These are phyloP conservation scores for Gadopsis bispinosus DNA, from an alignment of 2,797 vertebrate genomes.

Conservation along the genomic window DNA sequence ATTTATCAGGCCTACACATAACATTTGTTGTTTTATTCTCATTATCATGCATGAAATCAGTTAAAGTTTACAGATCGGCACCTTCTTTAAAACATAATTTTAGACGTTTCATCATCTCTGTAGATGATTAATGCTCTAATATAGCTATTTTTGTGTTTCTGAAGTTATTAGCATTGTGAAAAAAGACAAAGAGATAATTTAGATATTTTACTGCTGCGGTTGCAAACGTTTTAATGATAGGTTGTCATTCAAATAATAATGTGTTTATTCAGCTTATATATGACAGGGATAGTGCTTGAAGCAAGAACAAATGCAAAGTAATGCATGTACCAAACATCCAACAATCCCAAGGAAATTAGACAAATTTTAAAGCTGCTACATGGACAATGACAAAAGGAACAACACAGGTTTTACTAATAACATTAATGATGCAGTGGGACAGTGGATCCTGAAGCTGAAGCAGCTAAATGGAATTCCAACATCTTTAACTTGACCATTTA, in stretches of 20 bases:
- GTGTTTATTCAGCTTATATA: background rate
- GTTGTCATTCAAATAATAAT: background rate
- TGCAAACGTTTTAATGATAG: background rate
- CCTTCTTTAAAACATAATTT: slow-evolving; percentile 13
- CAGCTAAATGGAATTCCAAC: background rate
- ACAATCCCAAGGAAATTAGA: background rate
- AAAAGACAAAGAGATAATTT: background rate
- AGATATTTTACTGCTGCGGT: background rate
- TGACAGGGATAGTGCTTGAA: background rate
- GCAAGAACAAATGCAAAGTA: background rate
- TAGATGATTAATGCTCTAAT: background rate
- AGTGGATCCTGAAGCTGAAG: background rate
- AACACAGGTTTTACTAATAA: background rate
- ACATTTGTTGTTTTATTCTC: slow-evolving; percentile 20
- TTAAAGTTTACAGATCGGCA: slow-evolving; percentile 4
- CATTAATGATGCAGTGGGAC: background rate
- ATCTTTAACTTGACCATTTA: background rate
- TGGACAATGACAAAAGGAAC: background rate
- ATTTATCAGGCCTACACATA: background rate
- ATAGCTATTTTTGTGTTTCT: background rate
- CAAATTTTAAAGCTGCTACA: background rate
- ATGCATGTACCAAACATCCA: background rate
- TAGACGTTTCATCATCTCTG: background rate
- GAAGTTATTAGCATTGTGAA: background rate
- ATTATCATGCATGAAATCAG: slow-evolving; percentile 25